Percentiles rank a stretch among this genome's conserved stretches.
Evolutionary conservation across 2,797 vertebrate species (phyloP).

Genomic region (Tolypeutes matacus): DNA sequence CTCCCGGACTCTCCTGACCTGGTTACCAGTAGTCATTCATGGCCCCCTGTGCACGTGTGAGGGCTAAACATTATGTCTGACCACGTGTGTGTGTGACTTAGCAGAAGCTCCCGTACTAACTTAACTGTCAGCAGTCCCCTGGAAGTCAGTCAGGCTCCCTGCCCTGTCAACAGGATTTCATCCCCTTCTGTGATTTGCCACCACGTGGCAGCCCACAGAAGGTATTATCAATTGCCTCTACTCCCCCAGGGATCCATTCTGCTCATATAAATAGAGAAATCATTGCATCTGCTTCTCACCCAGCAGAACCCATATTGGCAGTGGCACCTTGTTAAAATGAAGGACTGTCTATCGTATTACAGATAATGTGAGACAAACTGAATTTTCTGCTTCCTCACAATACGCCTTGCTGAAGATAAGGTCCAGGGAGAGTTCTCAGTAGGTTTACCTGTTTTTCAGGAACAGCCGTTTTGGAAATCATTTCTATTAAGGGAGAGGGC

Average conservation of each 20-base stretch:
- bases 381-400: slow-evolving; percentile 84
- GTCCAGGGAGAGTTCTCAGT: slow-evolving; percentile 79
- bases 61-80: background rate
- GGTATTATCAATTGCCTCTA: slow-evolving; percentile 59
- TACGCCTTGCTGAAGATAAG: slow-evolving; percentile 78
- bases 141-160: slow-evolving; percentile 42
- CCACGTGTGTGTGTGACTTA: background rate
- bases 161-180: background rate
- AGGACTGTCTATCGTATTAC: slow-evolving; percentile 84
- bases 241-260: slow-evolving; percentile 69
- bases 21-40: background rate
- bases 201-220: slow-evolving; percentile 39
- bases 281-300: slow-evolving; percentile 72
- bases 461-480: slow-evolving; percentile 63
- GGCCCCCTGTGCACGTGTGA: background rate
- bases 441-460: slow-evolving; percentile 74
- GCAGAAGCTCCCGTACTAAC: background rate
- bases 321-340: slow-evolving; percentile 87
- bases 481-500: slow-evolving; percentile 62
- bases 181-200: slow-evolving; percentile 42
- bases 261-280: slow-evolving; percentile 81
- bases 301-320: slow-evolving; percentile 82
- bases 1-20: background rate
- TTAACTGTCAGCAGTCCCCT: slow-evolving; percentile 52
- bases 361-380: slow-evolving; percentile 84